Base-by-base conservation (phyloP, 2,888 invertebrate species). In the Clostera curtula region DNA sequence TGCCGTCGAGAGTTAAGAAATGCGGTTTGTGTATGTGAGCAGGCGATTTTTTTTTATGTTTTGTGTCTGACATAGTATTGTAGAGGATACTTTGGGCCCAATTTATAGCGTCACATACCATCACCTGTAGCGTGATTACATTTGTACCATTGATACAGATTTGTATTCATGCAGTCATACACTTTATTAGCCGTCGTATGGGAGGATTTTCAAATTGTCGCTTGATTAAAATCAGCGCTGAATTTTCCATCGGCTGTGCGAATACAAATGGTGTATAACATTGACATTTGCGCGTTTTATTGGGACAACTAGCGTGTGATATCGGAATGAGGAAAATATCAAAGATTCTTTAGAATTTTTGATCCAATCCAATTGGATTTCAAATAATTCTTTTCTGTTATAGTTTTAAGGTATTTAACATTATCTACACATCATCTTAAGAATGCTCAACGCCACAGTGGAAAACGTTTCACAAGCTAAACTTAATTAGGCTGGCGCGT, bases 1-100 rank as follows among this genome's bases (percentile, higher is more conserved):
- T 67, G 74, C 62, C 51, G 61, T 63, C 49, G 55, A 57, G 56
- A 48, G 52, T 60, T 56, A 51, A 51, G 48, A 55, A 53, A 60
- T 63, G 62, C 41, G 61, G 60, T 61, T 53, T 52, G 37, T 46
- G 46, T 56, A 36, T 41, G 52, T 57, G 57, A 55, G 49, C n/a
- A n/a, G 29, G 27, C 32, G 38, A 31, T 29, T 47, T 37, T 49
- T 43, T 41, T 12, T 31, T 38, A 44, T 23, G 51, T 48, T 47
- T 21, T 48, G 48, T 46, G 50, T 47, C 34, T 50, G 48, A 51
- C 49, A 48, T 27, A 20, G 25, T 10, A 15, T 24, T 23, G 37
- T 40, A 41, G 36, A 49, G 43, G 46, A 36, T 34, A 13, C 12
- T 25, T 19, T 7, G 8, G 22, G 24, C 22, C 34, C 36, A 36